Evolutionary conservation across 2,888 invertebrate genomes (phyloP), one percentile per base, ranked within the genome.

Genomic region (Acleris laterana): DNA sequence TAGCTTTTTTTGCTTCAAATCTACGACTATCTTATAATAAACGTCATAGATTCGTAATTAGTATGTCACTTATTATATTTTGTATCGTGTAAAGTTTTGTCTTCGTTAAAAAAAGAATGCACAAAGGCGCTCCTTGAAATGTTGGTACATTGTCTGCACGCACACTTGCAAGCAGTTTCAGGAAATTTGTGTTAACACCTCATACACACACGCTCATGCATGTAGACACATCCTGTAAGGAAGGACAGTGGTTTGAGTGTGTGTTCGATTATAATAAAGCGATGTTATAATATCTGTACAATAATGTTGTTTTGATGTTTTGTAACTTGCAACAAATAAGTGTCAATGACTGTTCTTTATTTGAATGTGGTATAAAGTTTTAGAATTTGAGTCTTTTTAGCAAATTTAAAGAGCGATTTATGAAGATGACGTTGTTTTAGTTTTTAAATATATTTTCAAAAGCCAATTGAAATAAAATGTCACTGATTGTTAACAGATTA

Each of bases 241-340:
- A 74, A 51, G 66, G 61, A 69, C 55, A 63, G 53, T 69, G 69
- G 44, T 69, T 65, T 69, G 69, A 69, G 68, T 70, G 66, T 76
- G 69, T 68, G 72, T 75, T 69, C 69, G 72, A 71, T 72, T 60
- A 72, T 71, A 70, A 72, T 71, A 69, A 67, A 66, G 51, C 22
- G 69, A 69, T 68, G 60, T 68, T 53, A 65, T 68, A 68, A 68
- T 58, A 64, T 64, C 60, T 62, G 64, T 67, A 63, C 65, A 71
- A 63, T 65, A 63, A 66, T 69, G 62, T 71, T 69, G 66, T 62
- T 52, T 67, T 69, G 72, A 70, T 75, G 76, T 81, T 79, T 80
- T 81, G 76, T 82, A 80, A 82, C 74, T 73, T 74, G 76, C 55
- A 61, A 57, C 51, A 19, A 50, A 50, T 32, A 42, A 44, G 55